Base-by-base conservation (phyloP, 2,888 invertebrate genomes). In the Drosophila lutescens region DNA sequence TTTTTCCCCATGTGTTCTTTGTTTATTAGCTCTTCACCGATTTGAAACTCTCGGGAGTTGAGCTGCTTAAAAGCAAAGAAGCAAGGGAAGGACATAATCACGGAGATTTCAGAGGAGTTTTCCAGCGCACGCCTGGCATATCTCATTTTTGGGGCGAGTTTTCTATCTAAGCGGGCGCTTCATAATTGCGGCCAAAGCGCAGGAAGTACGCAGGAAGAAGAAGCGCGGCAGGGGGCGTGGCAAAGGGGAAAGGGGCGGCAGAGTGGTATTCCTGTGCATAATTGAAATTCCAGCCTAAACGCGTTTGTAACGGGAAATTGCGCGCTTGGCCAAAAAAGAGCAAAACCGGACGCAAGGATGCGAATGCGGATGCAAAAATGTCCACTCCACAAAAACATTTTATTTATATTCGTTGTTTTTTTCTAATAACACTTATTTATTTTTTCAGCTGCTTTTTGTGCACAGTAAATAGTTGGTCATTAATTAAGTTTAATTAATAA, bases 251-350 rank as follows among this genome's bases (percentile, higher is more conserved):
- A 7, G 4, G 7, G 62, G 15, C n/a, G 8, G 65, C n/a, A 15
- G 51, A 17, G 38, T 9, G 30, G 13, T 50, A 26, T 82, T 83
- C 88, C 83, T 88, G 88, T 79, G 83, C 83, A 83, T 83, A 83
- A 83, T 83, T 83, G 86, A 83, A 83, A 83, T 83, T 82, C 88
- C 86, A 83, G 86, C 80, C 83, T 86, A 83, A 83, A 73, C 83
- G 83, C 83, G 83, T 88, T 83, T 88, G 83, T 76, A 72, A 86
- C 88, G 84, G 83, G 83, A 83, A 83, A 83, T 83, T 83, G 84
- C 86, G 88, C 75, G 78, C 50, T 46, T 53, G 30, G 73, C 82
- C 86, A 72, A 85, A 85, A 72, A 74, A 76, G 63, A 67, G 46
- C 57, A 51, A 43, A 50, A 46, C 62, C 78, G 69, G 53, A 56